phyloP scores from a whole-genome alignment of 2,888 invertebrate species.

The Antheraea assamensis region DNA sequence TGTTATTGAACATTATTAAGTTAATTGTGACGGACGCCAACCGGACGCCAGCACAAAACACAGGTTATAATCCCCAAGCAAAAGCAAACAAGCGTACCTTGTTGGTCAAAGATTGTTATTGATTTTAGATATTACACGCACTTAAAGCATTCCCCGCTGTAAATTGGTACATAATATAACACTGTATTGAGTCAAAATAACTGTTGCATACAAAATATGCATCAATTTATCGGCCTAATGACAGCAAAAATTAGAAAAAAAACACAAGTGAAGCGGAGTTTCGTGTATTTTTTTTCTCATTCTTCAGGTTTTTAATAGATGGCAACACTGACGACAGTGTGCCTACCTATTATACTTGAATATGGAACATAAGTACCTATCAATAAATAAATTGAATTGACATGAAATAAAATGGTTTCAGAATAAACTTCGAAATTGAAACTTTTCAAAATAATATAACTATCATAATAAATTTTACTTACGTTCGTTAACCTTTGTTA shows the following conservation, averaged over 20 bases:
- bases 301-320: background rate
- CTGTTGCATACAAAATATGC: constrained; percentile 80
- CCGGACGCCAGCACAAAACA: constrained; percentile 81
- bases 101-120: constrained; percentile 81
- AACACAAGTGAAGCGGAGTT: constrained; percentile 80
- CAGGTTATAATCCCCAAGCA: constrained; percentile 74
- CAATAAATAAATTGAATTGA: background rate
- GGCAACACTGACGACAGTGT: constrained; percentile 16
- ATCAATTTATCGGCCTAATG: constrained; percentile 79
- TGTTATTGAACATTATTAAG: constrained; percentile 60
- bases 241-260: constrained; percentile 81
- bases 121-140: constrained; percentile 80
- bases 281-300: constrained; percentile 68
- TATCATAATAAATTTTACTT: no score
- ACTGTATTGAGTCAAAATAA: constrained; percentile 72
- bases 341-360: background rate
- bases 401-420: background rate
- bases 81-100: constrained; percentile 83
- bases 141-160: constrained; percentile 67
- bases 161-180: constrained; percentile 75
- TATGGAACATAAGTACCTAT: background rate
- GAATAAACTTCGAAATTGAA: no score
- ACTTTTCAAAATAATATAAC: no score
- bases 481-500: no score
- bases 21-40: constrained; percentile 79